Percentiles rank a stretch among this genome's conserved stretches.
phyloP scores from a whole-genome alignment of 2,113 vertebrate species.

The Neofelis nebulosa region DNA sequence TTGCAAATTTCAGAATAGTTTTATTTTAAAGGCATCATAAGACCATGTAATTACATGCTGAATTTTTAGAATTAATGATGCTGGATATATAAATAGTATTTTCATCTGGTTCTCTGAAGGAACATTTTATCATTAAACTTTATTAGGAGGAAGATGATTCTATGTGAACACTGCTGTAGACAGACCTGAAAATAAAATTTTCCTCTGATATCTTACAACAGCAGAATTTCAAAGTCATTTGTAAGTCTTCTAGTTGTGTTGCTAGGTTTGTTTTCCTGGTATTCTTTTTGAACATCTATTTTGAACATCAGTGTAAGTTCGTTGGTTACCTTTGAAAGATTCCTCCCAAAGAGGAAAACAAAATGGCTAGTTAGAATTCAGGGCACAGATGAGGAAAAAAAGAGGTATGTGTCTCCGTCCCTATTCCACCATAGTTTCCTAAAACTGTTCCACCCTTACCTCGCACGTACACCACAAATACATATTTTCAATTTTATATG shows the following conservation, averaged over 20 bases:
- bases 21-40: conserved; percentile 37
- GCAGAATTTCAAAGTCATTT: conserved; percentile 2
- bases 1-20: conserved; percentile 51
- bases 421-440: background rate
- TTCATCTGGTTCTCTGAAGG: background rate
- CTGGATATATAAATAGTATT: background rate
- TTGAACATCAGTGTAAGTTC: background rate
- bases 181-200: background rate
- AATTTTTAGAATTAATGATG: background rate
- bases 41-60: background rate
- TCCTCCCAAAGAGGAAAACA: conserved; percentile 39
- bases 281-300: background rate
- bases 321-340: background rate
- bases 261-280: background rate
- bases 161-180: background rate
- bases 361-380: background rate
- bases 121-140: conserved; percentile 21
- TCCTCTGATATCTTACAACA: background rate
- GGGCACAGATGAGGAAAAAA: background rate
- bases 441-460: background rate
- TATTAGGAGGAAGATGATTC: background rate
- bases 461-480: background rate
- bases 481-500: background rate
- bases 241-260: background rate
- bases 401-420: background rate